Conservation (phyloP, 2,113 vertebrate species). For the Gorsachius goisagi region DNA sequence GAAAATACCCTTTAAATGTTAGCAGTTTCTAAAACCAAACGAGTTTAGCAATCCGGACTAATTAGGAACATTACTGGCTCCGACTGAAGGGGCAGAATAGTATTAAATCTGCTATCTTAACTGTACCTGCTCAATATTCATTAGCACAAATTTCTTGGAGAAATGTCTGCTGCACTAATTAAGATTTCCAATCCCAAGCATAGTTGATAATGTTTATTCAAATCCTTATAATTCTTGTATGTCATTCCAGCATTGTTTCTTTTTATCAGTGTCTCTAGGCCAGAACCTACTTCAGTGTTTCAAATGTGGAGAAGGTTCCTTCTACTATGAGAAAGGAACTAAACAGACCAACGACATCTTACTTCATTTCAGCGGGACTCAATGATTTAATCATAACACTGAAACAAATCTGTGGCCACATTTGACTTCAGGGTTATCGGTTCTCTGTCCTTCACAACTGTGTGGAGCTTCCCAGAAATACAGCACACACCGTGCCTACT, state of each 20-base stretch:
- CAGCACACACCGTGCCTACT: not conserved
- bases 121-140: constrained; percentile 45
- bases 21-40: constrained; percentile 43
- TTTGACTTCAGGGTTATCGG: not conserved
- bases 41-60: constrained; percentile 26
- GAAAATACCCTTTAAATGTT: constrained; percentile 13
- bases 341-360: not conserved
- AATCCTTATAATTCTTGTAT: not conserved
- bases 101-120: not conserved
- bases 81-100: not conserved
- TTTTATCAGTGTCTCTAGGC: not conserved
- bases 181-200: constrained; percentile 5
- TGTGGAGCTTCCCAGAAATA: not conserved
- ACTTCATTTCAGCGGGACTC: not conserved
- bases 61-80: constrained; percentile 12
- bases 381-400: not conserved
- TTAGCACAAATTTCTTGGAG: constrained; percentile 17
- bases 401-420: not conserved
- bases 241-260: not conserved
- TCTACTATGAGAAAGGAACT: not conserved
- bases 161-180: constrained; percentile 35
- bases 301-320: not conserved
- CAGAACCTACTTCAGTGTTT: not conserved
- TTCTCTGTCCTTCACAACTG: not conserved
- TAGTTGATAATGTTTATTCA: constrained; percentile 3